These are phyloP conservation scores for Gerris lacustris DNA, from an alignment of 2,888 invertebrate genomes.

Conservation along the genomic window DNA sequence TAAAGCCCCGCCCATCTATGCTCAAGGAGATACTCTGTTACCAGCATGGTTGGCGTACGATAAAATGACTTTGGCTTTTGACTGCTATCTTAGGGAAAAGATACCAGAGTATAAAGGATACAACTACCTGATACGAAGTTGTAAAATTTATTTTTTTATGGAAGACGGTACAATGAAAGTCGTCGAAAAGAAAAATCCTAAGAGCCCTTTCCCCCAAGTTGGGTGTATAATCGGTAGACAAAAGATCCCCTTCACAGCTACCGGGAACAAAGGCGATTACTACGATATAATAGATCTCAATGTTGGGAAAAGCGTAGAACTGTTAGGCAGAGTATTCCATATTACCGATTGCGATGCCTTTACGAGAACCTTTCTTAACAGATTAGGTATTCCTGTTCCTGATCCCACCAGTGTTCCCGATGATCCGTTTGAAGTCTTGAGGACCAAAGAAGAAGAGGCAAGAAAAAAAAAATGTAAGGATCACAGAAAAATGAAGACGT, in stretches of 20 bases:
- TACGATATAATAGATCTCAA: conserved; percentile 79
- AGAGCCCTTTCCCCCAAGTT: conserved; percentile 66
- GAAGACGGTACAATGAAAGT: conserved; percentile 89
- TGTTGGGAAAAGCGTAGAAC: conserved; percentile 62
- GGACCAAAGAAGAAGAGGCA: conserved; percentile 29
- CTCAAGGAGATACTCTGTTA: conserved; percentile 52
- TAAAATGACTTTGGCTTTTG: conserved; percentile 68
- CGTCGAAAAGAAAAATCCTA: conserved; percentile 63
- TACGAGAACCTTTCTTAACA: conserved; percentile 69
- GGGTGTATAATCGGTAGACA: conserved; percentile 72
- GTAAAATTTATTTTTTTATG: conserved; percentile 72
- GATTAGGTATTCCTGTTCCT: conserved; percentile 71
- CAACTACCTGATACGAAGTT: conserved; percentile 55
- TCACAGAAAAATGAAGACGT: conserved; percentile 48
- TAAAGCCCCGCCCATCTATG: conserved; percentile 57
- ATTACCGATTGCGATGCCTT: conserved; percentile 78
- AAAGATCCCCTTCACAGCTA: conserved; percentile 56
- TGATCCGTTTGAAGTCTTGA: conserved; percentile 36
- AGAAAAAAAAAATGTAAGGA: conserved; percentile 35
- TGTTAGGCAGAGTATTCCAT: conserved; percentile 70
- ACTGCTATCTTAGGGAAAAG: conserved; percentile 68
- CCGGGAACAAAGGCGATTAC: conserved; percentile 59
- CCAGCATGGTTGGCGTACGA: conserved; percentile 83
- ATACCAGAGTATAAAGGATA: conserved; percentile 58
- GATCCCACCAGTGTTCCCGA: conserved; percentile 48